Conservation (phyloP, 2,888 invertebrate species). For the Minunthozetes semirufus region DNA sequence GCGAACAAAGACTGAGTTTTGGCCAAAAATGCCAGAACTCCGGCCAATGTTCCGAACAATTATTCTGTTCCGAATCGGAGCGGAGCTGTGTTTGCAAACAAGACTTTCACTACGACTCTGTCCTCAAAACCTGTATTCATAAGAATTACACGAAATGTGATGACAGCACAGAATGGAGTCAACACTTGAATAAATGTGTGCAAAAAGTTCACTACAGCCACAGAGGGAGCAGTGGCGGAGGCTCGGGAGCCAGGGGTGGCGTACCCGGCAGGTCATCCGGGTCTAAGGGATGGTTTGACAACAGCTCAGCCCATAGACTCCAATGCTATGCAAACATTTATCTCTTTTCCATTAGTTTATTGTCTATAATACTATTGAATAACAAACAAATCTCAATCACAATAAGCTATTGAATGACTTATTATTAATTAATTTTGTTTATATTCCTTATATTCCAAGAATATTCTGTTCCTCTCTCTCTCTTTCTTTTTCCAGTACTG, state of each 20-base stretch:
- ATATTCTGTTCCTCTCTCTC: no score
- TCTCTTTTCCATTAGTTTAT: not conserved
- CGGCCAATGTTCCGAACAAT: not conserved
- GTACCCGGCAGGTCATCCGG: not conserved
- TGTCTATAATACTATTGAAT: not conserved
- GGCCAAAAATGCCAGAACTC: not conserved
- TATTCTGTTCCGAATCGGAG: not conserved
- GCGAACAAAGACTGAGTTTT: not conserved
- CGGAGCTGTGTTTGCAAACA: not conserved
- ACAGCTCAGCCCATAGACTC: not conserved
- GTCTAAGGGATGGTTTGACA: slow-evolving; percentile 2
- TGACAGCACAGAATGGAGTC: not conserved
- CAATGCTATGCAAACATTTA: not conserved
- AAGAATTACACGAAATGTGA: not conserved
- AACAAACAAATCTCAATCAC: not conserved
- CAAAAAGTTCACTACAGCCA: not conserved
- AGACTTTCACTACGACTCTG: not conserved
- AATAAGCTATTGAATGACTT: no score
- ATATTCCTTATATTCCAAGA: no score
- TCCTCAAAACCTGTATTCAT: not conserved
- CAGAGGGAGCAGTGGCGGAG: not conserved
- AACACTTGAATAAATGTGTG: not conserved
- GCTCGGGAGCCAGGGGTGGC: not conserved
- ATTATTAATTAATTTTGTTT: no score
- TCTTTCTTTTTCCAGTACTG: no score